Conservation (phyloP, 1,140 invertebrate species). For the Penaeus indicus region DNA sequence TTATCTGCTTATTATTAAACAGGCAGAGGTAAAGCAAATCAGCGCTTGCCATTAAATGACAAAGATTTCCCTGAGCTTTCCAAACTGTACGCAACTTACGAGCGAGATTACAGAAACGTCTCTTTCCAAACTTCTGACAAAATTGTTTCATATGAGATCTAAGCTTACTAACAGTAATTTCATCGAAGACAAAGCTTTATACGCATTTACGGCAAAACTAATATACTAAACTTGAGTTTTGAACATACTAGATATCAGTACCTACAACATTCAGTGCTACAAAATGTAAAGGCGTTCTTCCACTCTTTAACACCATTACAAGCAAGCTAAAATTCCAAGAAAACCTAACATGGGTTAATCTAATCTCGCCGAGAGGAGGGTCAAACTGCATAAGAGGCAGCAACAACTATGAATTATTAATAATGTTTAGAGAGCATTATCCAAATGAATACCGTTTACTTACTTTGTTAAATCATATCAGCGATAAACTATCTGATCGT, state of each 20-base stretch:
- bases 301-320: too few species aligned
- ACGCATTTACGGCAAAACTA: background rate
- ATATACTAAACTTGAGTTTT: background rate
- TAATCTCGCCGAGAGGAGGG: slow-evolving; percentile 10
- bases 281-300: background rate
- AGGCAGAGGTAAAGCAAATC: too few species aligned
- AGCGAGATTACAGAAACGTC: too few species aligned
- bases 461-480: too few species aligned
- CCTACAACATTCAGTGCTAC: background rate
- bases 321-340: background rate
- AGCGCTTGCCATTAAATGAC: too few species aligned
- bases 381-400: slow-evolving; percentile 16
- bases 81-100: too few species aligned
- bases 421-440: background rate
- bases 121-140: background rate
- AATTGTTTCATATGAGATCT: background rate
- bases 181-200: too few species aligned
- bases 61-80: too few species aligned
- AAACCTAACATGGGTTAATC: background rate
- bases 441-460: too few species aligned
- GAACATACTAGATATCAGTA: background rate
- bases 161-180: too few species aligned
- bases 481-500: too few species aligned
- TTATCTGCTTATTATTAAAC: too few species aligned
- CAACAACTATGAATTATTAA: slow-evolving; percentile 21